Base-by-base conservation (phyloP, 2,888 invertebrate genomes). In the Boloria euphrosyne region DNA sequence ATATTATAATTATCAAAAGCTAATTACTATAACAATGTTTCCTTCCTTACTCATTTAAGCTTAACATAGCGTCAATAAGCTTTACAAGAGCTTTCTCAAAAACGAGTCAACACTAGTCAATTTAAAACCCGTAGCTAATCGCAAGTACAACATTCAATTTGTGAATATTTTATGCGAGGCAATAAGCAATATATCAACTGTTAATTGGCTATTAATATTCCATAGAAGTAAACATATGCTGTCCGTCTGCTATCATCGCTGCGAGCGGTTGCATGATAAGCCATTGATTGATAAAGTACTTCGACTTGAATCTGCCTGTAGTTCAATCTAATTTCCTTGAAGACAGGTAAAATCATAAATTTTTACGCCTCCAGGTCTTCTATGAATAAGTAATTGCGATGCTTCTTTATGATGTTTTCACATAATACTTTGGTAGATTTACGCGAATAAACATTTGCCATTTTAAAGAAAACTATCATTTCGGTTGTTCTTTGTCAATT, bases 121-220 rank as follows among this genome's bases (percentile, higher is more conserved):
- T 57, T 52, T 38, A 65, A 53, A 67, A 49, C 57, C 57, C 17
- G 58, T 58, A 57, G 44, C 31, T 53, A 27, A 49, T 51, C 14
- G 47, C 54, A 51, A 65, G 59, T 64, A 67, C 59, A 61, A 63
- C 66, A 65, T 73, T 71, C 70, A 72, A 71, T 71, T 67, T 66
- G 66, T 63, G 63, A 65, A 67, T 70, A 65, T 62, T 65, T 70
- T 70, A 67, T 66, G 58, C 67, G 50, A 52, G 53, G 62, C 66
- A 66, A 71, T 71, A 58, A 54, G 52, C 65, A 68, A 68, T 72
- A 58, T 54, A 66, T 72, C 71, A 70, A 60, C 55, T 14, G 38
- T 62, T 67, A 68, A 73, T 70, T 52, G 62, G 55, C 68, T 55
- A 71, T 73, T 68, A 70, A 65, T 73, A 73, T 73, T 67, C 70